A percentile compares a stretch with the other conserved stretches of the same genome.
phyloP scores from a whole-genome alignment of 2,113 vertebrate genomes.

The Podilymbus podiceps region DNA sequence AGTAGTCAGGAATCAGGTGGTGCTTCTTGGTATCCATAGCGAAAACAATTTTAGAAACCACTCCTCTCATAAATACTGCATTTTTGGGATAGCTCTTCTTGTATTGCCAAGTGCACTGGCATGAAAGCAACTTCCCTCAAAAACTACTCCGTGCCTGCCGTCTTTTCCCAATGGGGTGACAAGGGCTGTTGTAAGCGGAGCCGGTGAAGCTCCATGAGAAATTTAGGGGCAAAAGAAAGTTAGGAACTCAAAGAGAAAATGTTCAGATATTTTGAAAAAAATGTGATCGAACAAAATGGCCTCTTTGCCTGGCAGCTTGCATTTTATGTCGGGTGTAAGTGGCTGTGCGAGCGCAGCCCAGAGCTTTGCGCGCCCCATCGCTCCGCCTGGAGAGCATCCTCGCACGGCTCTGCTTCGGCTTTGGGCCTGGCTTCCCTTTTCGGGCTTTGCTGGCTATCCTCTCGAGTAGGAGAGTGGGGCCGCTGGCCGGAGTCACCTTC shows the following conservation, averaged over 20 bases:
- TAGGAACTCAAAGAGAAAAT: not conserved
- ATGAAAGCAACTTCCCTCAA: slow-evolving; percentile 51
- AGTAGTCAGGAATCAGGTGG: slow-evolving; percentile 37
- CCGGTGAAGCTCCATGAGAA: slow-evolving; percentile 1
- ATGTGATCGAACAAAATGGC: not conserved
- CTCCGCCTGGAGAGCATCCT: not conserved
- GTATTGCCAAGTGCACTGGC: slow-evolving; percentile 52
- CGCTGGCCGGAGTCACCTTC: not conserved
- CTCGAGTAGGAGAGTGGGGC: not conserved
- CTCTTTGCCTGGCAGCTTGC: not conserved
- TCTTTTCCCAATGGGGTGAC: slow-evolving; percentile 26
- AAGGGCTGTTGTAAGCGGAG: not conserved
- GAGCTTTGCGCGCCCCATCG: rapidly evolving
- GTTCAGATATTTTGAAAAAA: not conserved
- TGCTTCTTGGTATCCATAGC: slow-evolving; percentile 42
- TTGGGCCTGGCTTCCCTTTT: not conserved
- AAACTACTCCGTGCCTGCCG: slow-evolving; percentile 54
- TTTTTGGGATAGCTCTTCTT: slow-evolving; percentile 47
- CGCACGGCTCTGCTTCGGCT: not conserved
- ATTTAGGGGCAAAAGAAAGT: not conserved
- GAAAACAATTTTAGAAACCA: slow-evolving; percentile 60
- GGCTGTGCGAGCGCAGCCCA: not conserved
- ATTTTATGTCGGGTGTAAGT: not conserved
- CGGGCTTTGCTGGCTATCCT: not conserved
- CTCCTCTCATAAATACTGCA: slow-evolving; percentile 62